Evolutionary conservation across 2,797 vertebrate species (phyloP).

Genomic region (Poecilia wingei): DNA sequence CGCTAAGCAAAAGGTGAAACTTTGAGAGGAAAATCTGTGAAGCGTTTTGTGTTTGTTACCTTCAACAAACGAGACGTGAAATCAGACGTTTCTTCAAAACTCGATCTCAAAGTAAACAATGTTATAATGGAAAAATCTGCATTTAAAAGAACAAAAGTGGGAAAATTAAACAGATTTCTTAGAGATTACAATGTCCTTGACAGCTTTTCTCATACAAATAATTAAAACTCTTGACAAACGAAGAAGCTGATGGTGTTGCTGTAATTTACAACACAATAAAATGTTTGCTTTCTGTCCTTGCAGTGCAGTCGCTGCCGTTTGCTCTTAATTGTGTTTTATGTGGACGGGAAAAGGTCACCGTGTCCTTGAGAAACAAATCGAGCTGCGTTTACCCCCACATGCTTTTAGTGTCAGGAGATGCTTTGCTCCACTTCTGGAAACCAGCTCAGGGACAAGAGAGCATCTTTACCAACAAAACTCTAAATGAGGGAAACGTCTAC

Average conservation of each 20-base stretch:
- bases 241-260: not conserved
- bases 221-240: not conserved
- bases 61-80: not conserved
- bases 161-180: not conserved
- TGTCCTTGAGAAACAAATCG: constrained; percentile 74
- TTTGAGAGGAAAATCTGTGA: too few species aligned
- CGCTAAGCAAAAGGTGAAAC: too few species aligned
- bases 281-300: too few species aligned
- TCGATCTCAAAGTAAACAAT: not conserved
- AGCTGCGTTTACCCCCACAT: constrained; percentile 33
- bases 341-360: constrained; percentile 49
- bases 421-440: constrained; percentile 73
- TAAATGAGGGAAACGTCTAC: constrained; percentile 59
- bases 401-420: constrained; percentile 53
- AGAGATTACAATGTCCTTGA: not conserved
- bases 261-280: not conserved
- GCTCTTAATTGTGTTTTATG: constrained; percentile 51
- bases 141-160: not conserved
- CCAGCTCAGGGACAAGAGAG: constrained; percentile 63
- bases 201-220: not conserved
- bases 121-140: not conserved
- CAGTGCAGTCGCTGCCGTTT: constrained; percentile 2
- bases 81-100: not conserved
- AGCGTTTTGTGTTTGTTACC: too few species aligned
- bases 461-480: constrained; percentile 54